phyloP scores from a whole-genome alignment of 2,797 vertebrate species.

The Sternotherus odoratus region DNA sequence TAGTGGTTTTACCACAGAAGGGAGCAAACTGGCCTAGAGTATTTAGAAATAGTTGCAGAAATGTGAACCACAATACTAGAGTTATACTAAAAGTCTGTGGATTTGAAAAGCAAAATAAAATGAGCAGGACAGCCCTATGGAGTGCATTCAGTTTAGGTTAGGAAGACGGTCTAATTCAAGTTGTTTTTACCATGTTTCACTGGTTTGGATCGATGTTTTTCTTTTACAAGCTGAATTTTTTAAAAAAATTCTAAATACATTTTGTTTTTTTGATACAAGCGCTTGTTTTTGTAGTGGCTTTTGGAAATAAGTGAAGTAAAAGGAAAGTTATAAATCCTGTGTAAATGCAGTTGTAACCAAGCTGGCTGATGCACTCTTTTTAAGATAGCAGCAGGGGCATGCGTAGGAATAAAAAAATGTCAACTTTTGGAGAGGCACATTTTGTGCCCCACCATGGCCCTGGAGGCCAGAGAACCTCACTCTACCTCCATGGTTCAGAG shows the following conservation, averaged over 20 bases:
- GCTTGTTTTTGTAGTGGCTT: background rate
- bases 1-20: background rate
- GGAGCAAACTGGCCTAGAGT: background rate
- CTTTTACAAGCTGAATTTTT: fast-evolving
- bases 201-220: background rate
- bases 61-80: background rate
- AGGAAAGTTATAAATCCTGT: background rate
- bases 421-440: no score
- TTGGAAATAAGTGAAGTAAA: background rate
- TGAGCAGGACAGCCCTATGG: background rate
- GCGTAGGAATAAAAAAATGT: no score
- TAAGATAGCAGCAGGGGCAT: background rate
- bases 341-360: background rate
- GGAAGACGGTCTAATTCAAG: background rate
- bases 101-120: background rate
- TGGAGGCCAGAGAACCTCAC: no score
- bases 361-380: background rate
- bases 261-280: background rate
- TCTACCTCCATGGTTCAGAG: no score
- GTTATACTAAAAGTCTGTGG: background rate
- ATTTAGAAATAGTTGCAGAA: background rate
- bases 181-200: background rate
- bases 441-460: no score
- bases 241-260: background rate
- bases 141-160: background rate